Percentiles rank a stretch among this genome's conserved stretches.
Conservation (phyloP, 92 coral and sea anemone genomes). For the Paragorgia papillata region DNA sequence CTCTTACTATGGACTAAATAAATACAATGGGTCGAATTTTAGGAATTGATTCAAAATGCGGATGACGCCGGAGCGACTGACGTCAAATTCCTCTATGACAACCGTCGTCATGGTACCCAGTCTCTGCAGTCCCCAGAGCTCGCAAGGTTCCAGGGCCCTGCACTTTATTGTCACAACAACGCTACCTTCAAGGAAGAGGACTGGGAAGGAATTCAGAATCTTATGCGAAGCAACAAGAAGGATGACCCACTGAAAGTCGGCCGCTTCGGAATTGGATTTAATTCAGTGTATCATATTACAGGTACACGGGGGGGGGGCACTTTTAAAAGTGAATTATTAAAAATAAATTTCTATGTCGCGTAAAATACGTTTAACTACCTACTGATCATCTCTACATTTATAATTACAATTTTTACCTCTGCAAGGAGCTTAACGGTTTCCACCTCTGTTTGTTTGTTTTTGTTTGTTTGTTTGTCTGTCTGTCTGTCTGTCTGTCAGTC, state of each 20-base stretch:
- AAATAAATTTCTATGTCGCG: too few relatives aligned
- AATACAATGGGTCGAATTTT: too few relatives aligned
- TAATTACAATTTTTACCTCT: too few relatives aligned
- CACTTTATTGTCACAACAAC: conserved; percentile 88
- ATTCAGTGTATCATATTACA: conserved; percentile 93
- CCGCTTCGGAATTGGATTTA: conserved; percentile 93
- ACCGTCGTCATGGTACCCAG: conserved; percentile 68
- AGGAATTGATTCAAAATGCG: conserved; percentile 98
- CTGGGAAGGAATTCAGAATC: conserved; percentile 93
- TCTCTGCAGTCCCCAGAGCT: conserved; percentile 76
- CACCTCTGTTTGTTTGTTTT: too few relatives aligned
- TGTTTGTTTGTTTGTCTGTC: too few relatives aligned
- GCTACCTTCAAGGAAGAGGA: conserved; percentile 82
- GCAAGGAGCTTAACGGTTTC: too few relatives aligned
- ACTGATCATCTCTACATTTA: too few relatives aligned
- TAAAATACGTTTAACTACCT: too few relatives aligned
- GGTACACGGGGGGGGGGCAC: conserved; percentile 37
- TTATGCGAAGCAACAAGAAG: conserved; percentile 96
- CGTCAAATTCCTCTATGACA: conserved; percentile 82
- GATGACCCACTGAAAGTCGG: conserved; percentile 90
- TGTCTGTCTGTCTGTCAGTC: too few relatives aligned
- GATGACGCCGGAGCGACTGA: conserved; percentile 99
- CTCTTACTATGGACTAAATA: too few relatives aligned
- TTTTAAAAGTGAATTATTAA: not conserved
- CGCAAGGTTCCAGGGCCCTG: conserved; percentile 95